Percentiles rank a stretch among this genome's conserved stretches.
Conservation (phyloP, 1,140 invertebrate species). For the Xylocopa sonorina region DNA sequence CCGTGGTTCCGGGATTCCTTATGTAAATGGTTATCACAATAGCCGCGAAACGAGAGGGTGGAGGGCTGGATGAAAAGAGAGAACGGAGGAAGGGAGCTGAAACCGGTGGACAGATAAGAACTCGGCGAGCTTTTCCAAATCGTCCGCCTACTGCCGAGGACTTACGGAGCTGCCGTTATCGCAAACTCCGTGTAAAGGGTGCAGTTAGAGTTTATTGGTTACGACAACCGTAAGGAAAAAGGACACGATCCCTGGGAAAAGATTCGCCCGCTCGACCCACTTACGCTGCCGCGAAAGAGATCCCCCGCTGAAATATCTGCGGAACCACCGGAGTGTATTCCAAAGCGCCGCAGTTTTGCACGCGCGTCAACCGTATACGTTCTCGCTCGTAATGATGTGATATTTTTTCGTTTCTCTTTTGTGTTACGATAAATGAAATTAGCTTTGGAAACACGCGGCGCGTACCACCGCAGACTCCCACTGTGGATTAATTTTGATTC, state of each 20-base stretch:
- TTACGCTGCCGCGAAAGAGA: constrained; percentile 13
- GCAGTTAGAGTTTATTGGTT: constrained; percentile 69
- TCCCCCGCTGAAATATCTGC: constrained; percentile 30
- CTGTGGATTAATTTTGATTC: neutral
- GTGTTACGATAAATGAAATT: too few relatives aligned
- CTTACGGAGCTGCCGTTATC: constrained; percentile 51
- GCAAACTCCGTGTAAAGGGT: constrained; percentile 58
- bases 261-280: constrained; percentile 34
- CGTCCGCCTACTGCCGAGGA: constrained; percentile 53
- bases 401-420: too few relatives aligned
- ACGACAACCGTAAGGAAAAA: constrained; percentile 43
- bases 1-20: constrained; percentile 67
- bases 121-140: constrained; percentile 66
- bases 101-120: constrained; percentile 58
- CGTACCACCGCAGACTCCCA: too few relatives aligned
- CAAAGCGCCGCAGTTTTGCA: neutral
- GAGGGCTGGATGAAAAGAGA: constrained; percentile 20
- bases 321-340: neutral
- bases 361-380: neutral
- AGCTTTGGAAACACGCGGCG: too few relatives aligned
- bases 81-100: constrained; percentile 23
- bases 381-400: too few relatives aligned
- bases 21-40: constrained; percentile 75
- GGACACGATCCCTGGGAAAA: constrained; percentile 29
- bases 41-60: constrained; percentile 62